These are phyloP conservation scores for Phyllostomus discolor DNA, from an alignment of 2,113 vertebrate genomes.

Conservation along the genomic window DNA sequence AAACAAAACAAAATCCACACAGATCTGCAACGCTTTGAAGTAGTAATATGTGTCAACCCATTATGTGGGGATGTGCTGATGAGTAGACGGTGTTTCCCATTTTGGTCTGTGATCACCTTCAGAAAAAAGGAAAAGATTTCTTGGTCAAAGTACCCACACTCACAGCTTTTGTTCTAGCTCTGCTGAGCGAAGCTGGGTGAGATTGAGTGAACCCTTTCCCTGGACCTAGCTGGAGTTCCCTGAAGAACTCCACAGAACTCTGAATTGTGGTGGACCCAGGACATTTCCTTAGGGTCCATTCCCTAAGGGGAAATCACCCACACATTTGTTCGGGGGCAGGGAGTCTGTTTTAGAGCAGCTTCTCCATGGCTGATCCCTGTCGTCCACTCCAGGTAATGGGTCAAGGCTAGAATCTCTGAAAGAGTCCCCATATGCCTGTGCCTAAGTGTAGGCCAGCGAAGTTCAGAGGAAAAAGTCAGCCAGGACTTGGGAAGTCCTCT, in stretches of 20 bases:
- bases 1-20: slow-evolving; percentile 33
- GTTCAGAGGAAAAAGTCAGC: not conserved
- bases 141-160: not conserved
- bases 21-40: slow-evolving; percentile 30
- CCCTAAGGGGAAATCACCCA: not conserved
- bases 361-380: not conserved
- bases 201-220: not conserved
- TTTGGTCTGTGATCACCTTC: not conserved
- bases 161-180: not conserved
- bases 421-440: not conserved
- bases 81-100: not conserved
- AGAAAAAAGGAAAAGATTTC: not conserved
- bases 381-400: too few species aligned
- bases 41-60: not conserved
- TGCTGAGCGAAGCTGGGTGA: not conserved
- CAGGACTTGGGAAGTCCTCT: not conserved
- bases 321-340: too few species aligned
- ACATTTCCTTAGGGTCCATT: not conserved
- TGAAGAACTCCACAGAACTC: not conserved
- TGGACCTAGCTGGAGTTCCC: not conserved
- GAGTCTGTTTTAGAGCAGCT: not conserved
- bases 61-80: not conserved
- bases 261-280: not conserved
- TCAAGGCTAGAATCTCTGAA: not conserved
- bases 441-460: not conserved